phyloP scores from a whole-genome alignment of 1,140 invertebrate species.

The Colletes latitarsis region DNA sequence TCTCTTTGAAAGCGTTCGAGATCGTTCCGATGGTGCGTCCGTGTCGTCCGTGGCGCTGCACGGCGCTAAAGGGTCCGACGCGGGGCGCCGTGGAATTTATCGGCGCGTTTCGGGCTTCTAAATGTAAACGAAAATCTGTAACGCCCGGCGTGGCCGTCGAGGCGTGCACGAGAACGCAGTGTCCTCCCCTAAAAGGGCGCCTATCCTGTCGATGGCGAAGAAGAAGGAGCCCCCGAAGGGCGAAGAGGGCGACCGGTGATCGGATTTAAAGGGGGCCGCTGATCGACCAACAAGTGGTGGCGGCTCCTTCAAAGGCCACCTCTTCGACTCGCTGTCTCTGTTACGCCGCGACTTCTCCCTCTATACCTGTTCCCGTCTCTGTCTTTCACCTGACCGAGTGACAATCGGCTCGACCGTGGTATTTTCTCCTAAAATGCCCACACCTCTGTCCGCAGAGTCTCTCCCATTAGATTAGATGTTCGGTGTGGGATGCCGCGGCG shows the following conservation, averaged over 20 bases:
- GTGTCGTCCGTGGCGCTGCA: slow-evolving; percentile 20
- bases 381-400: slow-evolving; percentile 1
- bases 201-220: slow-evolving; percentile 69
- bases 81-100: slow-evolving; percentile 64
- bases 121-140: slow-evolving; percentile 77
- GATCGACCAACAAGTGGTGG: slow-evolving; percentile 80
- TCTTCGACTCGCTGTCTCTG: slow-evolving; percentile 65
- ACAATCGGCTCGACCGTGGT: slow-evolving; percentile 62
- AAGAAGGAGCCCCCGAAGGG: slow-evolving; percentile 45
- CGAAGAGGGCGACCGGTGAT: slow-evolving; percentile 72
- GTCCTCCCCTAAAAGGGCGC: slow-evolving; percentile 75
- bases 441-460: slow-evolving; percentile 63
- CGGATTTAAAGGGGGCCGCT: slow-evolving; percentile 79
- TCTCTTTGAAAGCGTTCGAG: slow-evolving; percentile 49
- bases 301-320: slow-evolving; percentile 78
- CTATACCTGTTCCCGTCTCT: neutral
- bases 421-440: slow-evolving; percentile 72
- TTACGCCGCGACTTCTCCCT: slow-evolving; percentile 14
- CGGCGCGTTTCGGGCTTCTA: slow-evolving; percentile 68
- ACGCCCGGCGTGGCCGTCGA: slow-evolving; percentile 68
- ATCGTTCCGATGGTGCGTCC: neutral
- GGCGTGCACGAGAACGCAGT: slow-evolving; percentile 72
- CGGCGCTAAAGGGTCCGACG: slow-evolving; percentile 61
- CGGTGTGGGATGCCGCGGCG: slow-evolving; percentile 62
- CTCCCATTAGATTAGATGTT: slow-evolving; percentile 77